A percentile compares a stretch with the other conserved stretches of the same genome.
Evolutionary conservation across 2,113 vertebrate genomes (phyloP).

Genomic region (Calidris pygmaea): DNA sequence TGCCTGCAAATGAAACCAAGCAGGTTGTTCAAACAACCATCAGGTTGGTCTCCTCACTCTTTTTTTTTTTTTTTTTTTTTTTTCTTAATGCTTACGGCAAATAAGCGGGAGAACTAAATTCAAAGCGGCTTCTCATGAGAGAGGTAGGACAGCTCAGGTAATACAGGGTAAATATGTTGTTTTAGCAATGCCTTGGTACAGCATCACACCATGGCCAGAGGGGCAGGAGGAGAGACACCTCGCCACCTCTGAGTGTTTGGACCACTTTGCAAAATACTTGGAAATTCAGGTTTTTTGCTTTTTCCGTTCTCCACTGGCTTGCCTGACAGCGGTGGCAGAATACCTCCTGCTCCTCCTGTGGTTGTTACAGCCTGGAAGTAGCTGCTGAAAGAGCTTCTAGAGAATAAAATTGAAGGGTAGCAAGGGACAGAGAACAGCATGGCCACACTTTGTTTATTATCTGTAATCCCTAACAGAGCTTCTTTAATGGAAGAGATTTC

Average conservation of each 20-base stretch:
- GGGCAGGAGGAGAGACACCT: background rate
- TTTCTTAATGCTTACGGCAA: background rate
- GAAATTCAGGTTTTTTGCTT: background rate
- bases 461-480: background rate
- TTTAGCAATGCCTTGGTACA: background rate
- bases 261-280: background rate
- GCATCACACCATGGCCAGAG: background rate
- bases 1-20: background rate
- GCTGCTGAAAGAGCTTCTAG: background rate
- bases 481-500: background rate
- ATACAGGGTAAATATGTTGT: background rate
- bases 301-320: background rate
- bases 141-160: background rate
- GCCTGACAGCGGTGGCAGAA: background rate
- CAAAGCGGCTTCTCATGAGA: background rate
- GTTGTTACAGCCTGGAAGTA: background rate
- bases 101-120: background rate
- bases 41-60: background rate
- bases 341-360: background rate
- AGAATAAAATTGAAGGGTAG: background rate
- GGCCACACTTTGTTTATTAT: accelerated
- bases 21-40: background rate
- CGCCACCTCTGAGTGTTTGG: background rate
- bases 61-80: background rate
- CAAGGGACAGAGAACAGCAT: background rate